Percentiles rank a stretch among this genome's conserved stretches.
These are phyloP conservation scores for Podotricha telesiphe DNA, from an alignment of 2,888 invertebrate species.

Conservation along the genomic window DNA sequence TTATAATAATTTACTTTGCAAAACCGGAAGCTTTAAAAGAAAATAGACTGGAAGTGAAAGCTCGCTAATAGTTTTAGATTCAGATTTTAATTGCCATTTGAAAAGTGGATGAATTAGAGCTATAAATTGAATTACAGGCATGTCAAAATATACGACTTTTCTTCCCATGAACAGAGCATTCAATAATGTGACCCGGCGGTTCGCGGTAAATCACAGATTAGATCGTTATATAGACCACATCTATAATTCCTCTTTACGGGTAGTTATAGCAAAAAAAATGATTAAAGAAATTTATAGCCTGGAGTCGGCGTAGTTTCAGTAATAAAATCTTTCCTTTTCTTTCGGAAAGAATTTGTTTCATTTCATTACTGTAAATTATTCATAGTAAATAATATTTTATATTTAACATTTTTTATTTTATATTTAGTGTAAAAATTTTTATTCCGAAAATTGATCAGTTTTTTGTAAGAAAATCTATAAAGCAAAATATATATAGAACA, in stretches of 20 bases:
- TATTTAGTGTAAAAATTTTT: not conserved
- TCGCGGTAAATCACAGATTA: slow-evolving; percentile 71
- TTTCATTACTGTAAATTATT: too few relatives aligned
- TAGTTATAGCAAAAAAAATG: slow-evolving; percentile 43
- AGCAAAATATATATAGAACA: too few relatives aligned
- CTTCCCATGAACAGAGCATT: slow-evolving; percentile 73
- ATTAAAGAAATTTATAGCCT: slow-evolving; percentile 44
- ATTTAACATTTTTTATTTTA: too few relatives aligned
- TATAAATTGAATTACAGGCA: slow-evolving; percentile 69
- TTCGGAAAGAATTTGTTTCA: not conserved
- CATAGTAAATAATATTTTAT: too few relatives aligned
- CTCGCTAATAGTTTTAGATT: slow-evolving; percentile 33
- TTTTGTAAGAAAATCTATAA: too few relatives aligned
- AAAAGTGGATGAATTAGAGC: slow-evolving; percentile 67
- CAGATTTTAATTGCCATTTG: slow-evolving; percentile 71
- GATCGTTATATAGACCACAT: slow-evolving; percentile 58
- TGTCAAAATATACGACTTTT: slow-evolving; percentile 78
- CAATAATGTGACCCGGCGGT: slow-evolving; percentile 69
- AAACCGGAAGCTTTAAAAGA: not conserved
- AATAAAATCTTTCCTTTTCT: not conserved
- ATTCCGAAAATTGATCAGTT: not conserved
- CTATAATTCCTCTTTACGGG: slow-evolving; percentile 48
- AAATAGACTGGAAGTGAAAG: not conserved
- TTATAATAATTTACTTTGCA: not conserved
- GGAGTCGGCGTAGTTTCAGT: slow-evolving; percentile 11